Evolutionary conservation across 2,797 vertebrate species (phyloP), one percentile per base, ranked within the genome.

Genomic region (Anomalospiza imberbis): DNA sequence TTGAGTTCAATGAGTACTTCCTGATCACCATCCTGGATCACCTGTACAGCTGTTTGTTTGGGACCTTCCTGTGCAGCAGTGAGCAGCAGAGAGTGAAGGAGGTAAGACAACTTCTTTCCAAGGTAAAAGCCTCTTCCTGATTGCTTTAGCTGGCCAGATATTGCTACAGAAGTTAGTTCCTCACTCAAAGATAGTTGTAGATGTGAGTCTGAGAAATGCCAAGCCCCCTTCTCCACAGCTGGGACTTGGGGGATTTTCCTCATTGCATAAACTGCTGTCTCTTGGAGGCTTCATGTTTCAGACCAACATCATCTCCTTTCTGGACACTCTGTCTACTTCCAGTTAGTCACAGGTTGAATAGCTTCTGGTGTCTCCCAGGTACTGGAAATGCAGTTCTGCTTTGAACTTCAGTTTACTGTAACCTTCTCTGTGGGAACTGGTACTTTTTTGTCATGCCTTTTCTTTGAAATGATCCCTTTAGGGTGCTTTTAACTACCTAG

Each of bases 1-100:
- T 99, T 91, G 99, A 99, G 97, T 99, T 99, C 97, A 99, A 99
- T 3, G 99, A 99, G 57, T 98, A 98, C 93, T 99, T 99, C 96
- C 98, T 99, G 93, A 98, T 99, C 55, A 99, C 99, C 73, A 98
- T 99, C 94, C 97, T 99, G 98, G 99, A 99, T 88, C 99, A 99
- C 94, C 98, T 99, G 17, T 99, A 99, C 96, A 99, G 99, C 98
- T 99, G 99, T 89, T 97, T 99, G 91, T 99, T 99, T 88, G 99
- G 99, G 88, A 99, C 99, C 3, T 99, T 99, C 95, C 97, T 99
- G 81, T 99, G 98, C 95, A 99, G 99, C 97, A 99, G 99, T 24
- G 99, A 99, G 94, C 99, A 99, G 95, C 99, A 99, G 96, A 97
- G 99, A 92, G 87, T 98, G 74, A 99, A 99, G 91, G 99, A 99